Evolutionary conservation across 2,888 invertebrate genomes (phyloP), one percentile per base, ranked within the genome.

Genomic region (Strigamia maritima): DNA sequence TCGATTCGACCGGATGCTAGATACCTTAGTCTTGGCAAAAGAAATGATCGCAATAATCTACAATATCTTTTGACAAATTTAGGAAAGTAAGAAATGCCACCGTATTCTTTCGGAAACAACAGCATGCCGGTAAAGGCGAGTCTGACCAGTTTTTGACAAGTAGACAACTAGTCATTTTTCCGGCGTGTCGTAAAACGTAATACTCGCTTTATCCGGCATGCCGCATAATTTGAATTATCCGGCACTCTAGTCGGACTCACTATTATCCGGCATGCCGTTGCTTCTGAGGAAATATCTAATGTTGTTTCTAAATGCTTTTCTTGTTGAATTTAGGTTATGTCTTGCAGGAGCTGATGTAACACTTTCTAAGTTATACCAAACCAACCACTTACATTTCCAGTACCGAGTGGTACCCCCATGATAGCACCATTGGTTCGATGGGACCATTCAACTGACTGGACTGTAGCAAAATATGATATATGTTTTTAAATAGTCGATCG

Each of bases 371-470:
- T n/a, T 40, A 90, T 90, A 79, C 88, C 98, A 74, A 95, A 94
- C 86, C 91, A 93, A 79, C 89, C 91, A 6, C 90, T 93, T 6
- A 87, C 89, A 81, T 95, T 90, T 85, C 98, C 98, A 0, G 98
- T 98, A 76, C 90, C 95, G 19, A 90, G 92, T 82, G 94, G 95
- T 82, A 98, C 98, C 26, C 96, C 97, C 0, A 93, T 93, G 91
- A 89, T 98, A 77, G 92, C 92, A 81, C 92, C 96, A 0, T 89
- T 92, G 86, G 88, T 98, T 82, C 90, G 90, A 82, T 99, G 98
- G 98, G 98, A 99, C 87, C 98, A 98, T 87, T 90, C 92, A 12
- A 89, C 89, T 80, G 91, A 92, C 85, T 99, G 97, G 97, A 88
- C 90, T 83, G 94, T 96, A 19, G 93, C 95, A 79, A 89, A 91